These are phyloP conservation scores for Bubalus kerabau DNA, from an alignment of 2,113 vertebrate species.

Conservation along the genomic window DNA sequence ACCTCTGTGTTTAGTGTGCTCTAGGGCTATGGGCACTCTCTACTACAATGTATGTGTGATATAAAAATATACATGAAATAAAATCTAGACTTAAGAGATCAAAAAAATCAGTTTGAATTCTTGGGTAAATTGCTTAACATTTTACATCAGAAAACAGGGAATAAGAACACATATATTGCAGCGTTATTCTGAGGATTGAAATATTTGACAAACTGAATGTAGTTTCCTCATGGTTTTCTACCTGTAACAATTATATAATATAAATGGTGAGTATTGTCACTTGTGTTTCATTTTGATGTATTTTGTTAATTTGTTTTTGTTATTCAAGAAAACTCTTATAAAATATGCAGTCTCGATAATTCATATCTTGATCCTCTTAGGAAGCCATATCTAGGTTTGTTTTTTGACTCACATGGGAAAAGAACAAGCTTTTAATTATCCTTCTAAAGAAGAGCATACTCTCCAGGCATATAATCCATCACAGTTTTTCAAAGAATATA, in stretches of 20 bases:
- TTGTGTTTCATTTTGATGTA: neutral
- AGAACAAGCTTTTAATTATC: slow-evolving; percentile 23
- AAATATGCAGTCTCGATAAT: neutral
- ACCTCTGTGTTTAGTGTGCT: neutral
- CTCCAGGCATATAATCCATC: slow-evolving; percentile 10
- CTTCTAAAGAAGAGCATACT: neutral
- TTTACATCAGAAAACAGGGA: neutral
- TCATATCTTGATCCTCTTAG: neutral
- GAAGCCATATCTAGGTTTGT: neutral
- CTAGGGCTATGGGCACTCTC: neutral
- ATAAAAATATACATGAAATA: neutral
- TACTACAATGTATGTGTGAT: neutral
- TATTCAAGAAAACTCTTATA: neutral
- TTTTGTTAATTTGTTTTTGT: neutral
- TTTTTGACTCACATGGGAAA: neutral
- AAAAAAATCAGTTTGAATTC: neutral
- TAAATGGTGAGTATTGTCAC: neutral
- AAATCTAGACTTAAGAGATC: neutral
- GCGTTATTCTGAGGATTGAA: neutral
- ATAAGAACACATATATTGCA: neutral
- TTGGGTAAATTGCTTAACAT: neutral
- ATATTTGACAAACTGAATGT: neutral
- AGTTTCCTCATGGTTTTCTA: neutral
- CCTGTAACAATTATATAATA: neutral
- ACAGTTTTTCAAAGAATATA: slow-evolving; percentile 25